Evolutionary conservation across 2,797 vertebrate species (phyloP).

Genomic region (Phoxinus dragarum): DNA sequence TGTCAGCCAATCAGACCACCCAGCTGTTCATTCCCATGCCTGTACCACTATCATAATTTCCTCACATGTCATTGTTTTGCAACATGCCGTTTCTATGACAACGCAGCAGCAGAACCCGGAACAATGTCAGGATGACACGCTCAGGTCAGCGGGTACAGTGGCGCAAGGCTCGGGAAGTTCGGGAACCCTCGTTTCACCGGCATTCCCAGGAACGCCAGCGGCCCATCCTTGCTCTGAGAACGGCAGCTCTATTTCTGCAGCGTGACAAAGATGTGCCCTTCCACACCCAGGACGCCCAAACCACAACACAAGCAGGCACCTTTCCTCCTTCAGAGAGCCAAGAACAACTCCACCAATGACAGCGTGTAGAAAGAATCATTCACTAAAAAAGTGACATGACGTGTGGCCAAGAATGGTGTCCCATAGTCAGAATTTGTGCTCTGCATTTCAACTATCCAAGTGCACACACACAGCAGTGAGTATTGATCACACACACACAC

Average conservation of each 20-base stretch:
- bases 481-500: too few relatives aligned
- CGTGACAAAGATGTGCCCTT: slow-evolving; percentile 25
- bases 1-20: slow-evolving; percentile 13
- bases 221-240: slow-evolving; percentile 32
- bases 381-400: background rate
- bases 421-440: too few relatives aligned
- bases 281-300: slow-evolving; percentile 48
- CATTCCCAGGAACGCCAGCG: slow-evolving; percentile 40
- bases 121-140: slow-evolving; percentile 31
- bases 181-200: slow-evolving; percentile 8
- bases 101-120: slow-evolving; percentile 17
- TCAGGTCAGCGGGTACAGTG: slow-evolving; percentile 21
- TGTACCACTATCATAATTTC: slow-evolving; percentile 36
- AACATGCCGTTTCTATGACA: slow-evolving; percentile 5
- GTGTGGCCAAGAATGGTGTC: too few relatives aligned
- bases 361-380: slow-evolving; percentile 22
- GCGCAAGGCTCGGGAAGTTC: slow-evolving; percentile 23
- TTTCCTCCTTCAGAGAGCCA: slow-evolving; percentile 35
- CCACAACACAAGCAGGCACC: slow-evolving; percentile 1
- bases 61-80: slow-evolving; percentile 36
- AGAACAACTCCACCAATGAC: slow-evolving; percentile 38
- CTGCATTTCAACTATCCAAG: too few relatives aligned
- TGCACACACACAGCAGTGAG: too few relatives aligned
- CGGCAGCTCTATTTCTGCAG: slow-evolving; percentile 26
- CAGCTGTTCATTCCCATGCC: slow-evolving; percentile 30